phyloP scores from a whole-genome alignment of 2,113 vertebrate species.

The Poecile atricapillus region DNA sequence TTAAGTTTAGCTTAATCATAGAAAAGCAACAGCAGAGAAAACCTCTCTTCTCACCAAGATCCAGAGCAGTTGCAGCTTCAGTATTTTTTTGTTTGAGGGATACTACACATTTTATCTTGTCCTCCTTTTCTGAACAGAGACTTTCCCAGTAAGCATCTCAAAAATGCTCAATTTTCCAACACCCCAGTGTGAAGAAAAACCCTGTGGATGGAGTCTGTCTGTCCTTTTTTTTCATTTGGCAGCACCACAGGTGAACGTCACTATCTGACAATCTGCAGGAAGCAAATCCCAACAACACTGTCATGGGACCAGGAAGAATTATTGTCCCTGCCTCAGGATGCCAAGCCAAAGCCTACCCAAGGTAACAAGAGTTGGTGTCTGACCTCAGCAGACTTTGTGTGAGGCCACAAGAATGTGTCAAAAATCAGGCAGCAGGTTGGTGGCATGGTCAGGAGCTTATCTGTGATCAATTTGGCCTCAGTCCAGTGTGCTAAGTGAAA shows the following conservation, averaged over 20 bases:
- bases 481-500: not conserved
- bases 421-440: not conserved
- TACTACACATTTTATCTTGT: not conserved
- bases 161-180: not conserved
- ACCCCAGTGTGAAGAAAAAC: not conserved
- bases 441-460: not conserved
- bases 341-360: not conserved
- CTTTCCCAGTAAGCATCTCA: not conserved
- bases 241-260: not conserved
- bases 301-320: not conserved
- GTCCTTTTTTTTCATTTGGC: not conserved
- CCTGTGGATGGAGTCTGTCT: not conserved
- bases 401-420: not conserved
- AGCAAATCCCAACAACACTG: not conserved
- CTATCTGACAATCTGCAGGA: rapidly evolving
- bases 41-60: not conserved
- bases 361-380: not conserved
- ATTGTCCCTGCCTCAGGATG: not conserved
- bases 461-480: not conserved
- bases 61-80: not conserved
- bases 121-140: not conserved
- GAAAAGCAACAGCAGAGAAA: not conserved
- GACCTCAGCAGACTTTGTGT: not conserved
- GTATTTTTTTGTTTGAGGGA: not conserved
- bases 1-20: not conserved